Evolutionary conservation across 2,113 vertebrate genomes (phyloP), one percentile per base, ranked within the genome.

Genomic region (Stegastes partitus): DNA sequence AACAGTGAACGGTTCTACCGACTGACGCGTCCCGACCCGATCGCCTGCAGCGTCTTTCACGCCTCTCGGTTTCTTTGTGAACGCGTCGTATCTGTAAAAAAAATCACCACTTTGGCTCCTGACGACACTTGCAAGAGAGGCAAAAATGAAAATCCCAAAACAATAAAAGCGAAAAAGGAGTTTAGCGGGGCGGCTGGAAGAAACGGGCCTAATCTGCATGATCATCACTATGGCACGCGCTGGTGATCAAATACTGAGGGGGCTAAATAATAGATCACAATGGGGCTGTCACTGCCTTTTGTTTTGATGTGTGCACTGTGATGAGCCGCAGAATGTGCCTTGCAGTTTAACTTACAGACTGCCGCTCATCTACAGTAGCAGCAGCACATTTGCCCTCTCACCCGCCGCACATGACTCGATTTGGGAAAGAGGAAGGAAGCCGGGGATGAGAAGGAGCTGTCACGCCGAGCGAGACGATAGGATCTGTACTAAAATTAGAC

Each of bases 261-360:
- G 86, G 91, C 88, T 95, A 91, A 95, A 95, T 95, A 93, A 94
- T 93, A 94, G 91, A 94, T 94, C 93, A 94, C 86, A 90, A 93
- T 91, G 76, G 79, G 78, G 83, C 90, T 91, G 92, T 91, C 84
- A 81, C 85, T 68, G 80, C 68, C 87, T 89, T 80, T 82, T 84
- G 91, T 90, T 93, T 85, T 89, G 92, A 92, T 86, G 90, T 81
- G 84, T 58, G 86, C 85, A 42, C 79, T 83, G 70, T 78, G 91
- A 91, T 87, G 91, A 92, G 85, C 82, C 81, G 37, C 83, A 70
- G 83, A 87, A 84, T 86, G 89, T 83, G 89, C 87, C 85, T 89
- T 31, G 87, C 91, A 89, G 92, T 90, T 91, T 93, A 91, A 92
- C 89, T 91, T 87, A 84, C 87, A 87, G 84, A 86, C 87, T 81